Evolutionary conservation across 2,888 invertebrate species (phyloP), one percentile per base, ranked within the genome.

Genomic region (Drosophila barbarae): DNA sequence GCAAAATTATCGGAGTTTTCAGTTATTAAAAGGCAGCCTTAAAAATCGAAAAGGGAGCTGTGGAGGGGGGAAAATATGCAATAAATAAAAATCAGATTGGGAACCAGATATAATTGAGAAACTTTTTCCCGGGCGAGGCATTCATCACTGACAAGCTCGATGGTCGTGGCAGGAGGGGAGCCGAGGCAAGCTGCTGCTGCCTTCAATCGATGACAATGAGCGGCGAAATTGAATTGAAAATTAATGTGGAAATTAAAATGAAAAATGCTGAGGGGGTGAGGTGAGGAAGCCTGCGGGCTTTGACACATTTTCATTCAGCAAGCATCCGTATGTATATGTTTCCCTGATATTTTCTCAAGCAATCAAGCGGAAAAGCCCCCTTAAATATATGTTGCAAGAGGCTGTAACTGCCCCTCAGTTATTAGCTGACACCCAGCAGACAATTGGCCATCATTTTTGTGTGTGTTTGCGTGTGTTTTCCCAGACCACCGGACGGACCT

Each of bases 231-330:
- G 72, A 72, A 72, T 72, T 63, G 71, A 64, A 71, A 71, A 70
- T 71, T 71, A 71, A 71, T 72, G 72, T 68, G 56, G 54, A 71
- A 72, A 72, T 72, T 72, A 68, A 71, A 71, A 68, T 71, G 68
- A 68, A 54, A 68, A 68, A 59, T 68, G 53, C 5, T 10, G 21
- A 2, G 15, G 8, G 9, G 39, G 7, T n/a, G 13, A 8, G 9
- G 12, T 12, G n/a, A 18, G 21, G 15, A 21, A 35, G 39, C 39
- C 21, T 13, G 64, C 34, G 13, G 23, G 34, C 54, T 41, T 38
- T 67, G 68, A 68, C 44, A 68, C 47, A 68, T 58, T 59, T 67
- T 58, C 67, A 67, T 66, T 66, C 38, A 49, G 57, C 42, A 23
- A 58, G 38, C 30, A 13, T 18, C 18, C 18, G 15, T 30, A n/a